Conservation (phyloP, 1,140 invertebrate species). For the Dysdera silvatica region DNA sequence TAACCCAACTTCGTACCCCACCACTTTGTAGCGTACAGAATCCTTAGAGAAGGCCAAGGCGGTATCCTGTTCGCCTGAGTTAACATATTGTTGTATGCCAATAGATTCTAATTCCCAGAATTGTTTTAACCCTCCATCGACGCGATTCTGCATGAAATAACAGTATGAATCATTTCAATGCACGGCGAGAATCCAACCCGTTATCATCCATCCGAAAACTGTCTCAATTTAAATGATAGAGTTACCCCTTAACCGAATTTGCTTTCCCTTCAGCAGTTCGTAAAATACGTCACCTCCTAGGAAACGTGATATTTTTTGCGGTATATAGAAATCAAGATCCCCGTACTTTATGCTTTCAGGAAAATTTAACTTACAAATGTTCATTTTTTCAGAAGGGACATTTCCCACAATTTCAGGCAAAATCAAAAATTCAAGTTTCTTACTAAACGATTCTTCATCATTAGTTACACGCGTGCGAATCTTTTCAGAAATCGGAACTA, state of each 20-base stretch:
- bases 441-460: conserved; percentile 1
- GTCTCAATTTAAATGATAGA: neutral
- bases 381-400: neutral
- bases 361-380: neutral
- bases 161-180: neutral
- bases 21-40: neutral
- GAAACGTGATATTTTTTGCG: neutral
- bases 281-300: neutral
- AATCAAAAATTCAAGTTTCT: conserved; percentile 27
- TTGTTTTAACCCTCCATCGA: neutral
- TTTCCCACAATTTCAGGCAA: neutral
- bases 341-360: neutral
- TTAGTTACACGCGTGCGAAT: neutral
- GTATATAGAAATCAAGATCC: neutral
- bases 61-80: neutral
- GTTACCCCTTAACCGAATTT: neutral
- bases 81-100: neutral
- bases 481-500: neutral
- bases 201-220: neutral
- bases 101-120: neutral
- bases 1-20: conserved; percentile 1
- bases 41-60: neutral
- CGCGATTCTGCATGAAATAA: neutral
- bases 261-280: neutral
- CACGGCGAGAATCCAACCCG: neutral